Evolutionary conservation across 2,888 invertebrate genomes (phyloP), one percentile per base, ranked within the genome.

Genomic region (Ophioninae sp.): DNA sequence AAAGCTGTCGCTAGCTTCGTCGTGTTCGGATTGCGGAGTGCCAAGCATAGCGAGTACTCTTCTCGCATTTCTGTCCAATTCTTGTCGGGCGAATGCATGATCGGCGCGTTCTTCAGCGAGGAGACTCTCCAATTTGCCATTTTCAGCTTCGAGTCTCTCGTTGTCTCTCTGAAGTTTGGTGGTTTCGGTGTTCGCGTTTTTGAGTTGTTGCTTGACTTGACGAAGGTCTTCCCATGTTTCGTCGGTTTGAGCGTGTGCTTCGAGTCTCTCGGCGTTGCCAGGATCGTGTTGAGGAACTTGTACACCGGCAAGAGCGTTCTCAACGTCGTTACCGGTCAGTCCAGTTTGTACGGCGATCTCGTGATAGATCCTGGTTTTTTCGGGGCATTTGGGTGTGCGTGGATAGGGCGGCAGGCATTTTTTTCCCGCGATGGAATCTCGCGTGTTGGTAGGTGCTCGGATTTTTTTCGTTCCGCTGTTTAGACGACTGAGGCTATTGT

Each of bases 321-420:
- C 96, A 37, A 97, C 94, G 89, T 97, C 97, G 2, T 93, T 92
- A 76, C 95, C 95, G 0, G 96, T 95, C 73, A 97, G 93, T 37
- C 96, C 96, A 0, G 97, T 97, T 92, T 97, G 97, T 17, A 95
- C 94, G 69, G 95, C 94, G 56, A 95, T 96, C 93, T 97, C 97
- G 87, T 97, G 97, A 91, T 96, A 97, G 86, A 97, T 97, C 89
- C 95, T 94, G 0, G 96, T 95, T 90, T 94, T 95, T 50, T 94
- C 92, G 0, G 84, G 76, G 0, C 88, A 39, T 41, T 78, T 82
- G 13, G 20, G 61, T 21, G 39, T 67, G 23, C 76, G 93, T n/a
- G 94, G 93, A 86, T 94, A 94, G 0, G 94, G 94, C 3, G 94
- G 94, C 67, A 94, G 86, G 76, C 91, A 93, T 87, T 94, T 94